Percentiles rank a stretch among this genome's conserved stretches.
Evolutionary conservation across 2,113 vertebrate genomes (phyloP).

Genomic region (Engystomops pustulosus): DNA sequence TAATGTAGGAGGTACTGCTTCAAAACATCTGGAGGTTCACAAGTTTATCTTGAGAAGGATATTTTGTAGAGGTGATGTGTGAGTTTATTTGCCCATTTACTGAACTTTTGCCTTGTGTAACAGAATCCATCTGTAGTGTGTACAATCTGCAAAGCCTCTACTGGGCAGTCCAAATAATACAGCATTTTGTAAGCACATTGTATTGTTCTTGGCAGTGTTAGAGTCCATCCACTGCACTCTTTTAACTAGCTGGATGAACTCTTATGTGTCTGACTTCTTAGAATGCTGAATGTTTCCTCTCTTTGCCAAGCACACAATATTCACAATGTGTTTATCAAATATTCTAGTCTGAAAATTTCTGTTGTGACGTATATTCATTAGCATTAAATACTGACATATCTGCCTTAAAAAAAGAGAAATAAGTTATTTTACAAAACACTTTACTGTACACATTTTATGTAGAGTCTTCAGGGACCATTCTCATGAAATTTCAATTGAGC

Average conservation of each 20-base stretch:
- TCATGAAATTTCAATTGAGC: no score
- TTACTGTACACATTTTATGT: no score
- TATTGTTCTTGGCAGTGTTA: conserved; percentile 36
- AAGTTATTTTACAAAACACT: no score
- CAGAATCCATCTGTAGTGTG: conserved; percentile 15
- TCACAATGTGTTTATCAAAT: neutral
- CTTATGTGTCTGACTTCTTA: neutral
- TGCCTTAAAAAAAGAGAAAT: no score
- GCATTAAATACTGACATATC: no score
- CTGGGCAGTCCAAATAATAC: conserved; percentile 15
- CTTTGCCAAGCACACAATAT: neutral
- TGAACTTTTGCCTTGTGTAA: neutral
- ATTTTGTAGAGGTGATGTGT: neutral
- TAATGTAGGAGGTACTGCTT: neutral
- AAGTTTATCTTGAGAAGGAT: neutral
- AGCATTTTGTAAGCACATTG: neutral
- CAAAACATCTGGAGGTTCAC: neutral
- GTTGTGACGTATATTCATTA: neutral
- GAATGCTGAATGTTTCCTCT: neutral
- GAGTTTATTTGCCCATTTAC: conserved; percentile 11
- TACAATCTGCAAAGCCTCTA: conserved; percentile 31
- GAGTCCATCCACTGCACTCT: neutral
- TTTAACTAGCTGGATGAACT: conserved; percentile 7
- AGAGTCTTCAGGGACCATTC: no score
- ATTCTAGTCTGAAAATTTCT: neutral